Percentiles rank a stretch among this genome's conserved stretches.
These are phyloP conservation scores for Lamellibrachia columna DNA, from an alignment of 2,888 invertebrate species.

Conservation along the genomic window DNA sequence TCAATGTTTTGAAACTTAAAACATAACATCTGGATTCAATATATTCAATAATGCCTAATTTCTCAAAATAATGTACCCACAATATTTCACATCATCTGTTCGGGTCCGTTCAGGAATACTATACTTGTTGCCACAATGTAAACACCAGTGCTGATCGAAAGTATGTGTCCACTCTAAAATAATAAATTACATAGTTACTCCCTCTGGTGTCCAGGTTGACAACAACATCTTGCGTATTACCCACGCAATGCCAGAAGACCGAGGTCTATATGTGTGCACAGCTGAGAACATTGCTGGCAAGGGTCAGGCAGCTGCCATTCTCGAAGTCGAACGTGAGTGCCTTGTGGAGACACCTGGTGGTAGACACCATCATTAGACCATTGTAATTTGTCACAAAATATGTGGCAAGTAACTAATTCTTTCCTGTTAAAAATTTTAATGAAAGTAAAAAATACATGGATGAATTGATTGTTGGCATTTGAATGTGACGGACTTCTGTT, in stretches of 20 bases:
- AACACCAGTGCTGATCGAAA: no score
- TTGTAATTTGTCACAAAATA: background rate
- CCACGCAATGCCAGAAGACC: conserved; percentile 70
- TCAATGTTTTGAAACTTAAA: no score
- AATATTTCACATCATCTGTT: no score
- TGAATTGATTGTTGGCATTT: background rate
- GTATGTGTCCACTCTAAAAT: background rate
- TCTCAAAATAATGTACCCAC: no score
- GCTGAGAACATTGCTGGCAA: conserved; percentile 74
- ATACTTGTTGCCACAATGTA: no score
- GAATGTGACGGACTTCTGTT: background rate
- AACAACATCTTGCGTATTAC: conserved; percentile 58
- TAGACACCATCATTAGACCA: background rate
- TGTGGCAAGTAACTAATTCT: background rate
- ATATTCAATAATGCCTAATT: no score
- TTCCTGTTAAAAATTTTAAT: background rate
- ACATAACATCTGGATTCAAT: no score
- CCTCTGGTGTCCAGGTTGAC: conserved; percentile 45
- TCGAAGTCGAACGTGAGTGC: conserved; percentile 78
- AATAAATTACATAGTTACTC: background rate
- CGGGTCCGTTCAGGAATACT: no score
- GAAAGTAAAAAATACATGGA: background rate
- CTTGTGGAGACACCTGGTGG: background rate
- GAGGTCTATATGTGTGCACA: conserved; percentile 85
- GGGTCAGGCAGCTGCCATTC: conserved; percentile 76